These are phyloP conservation scores for Aegithalos caudatus DNA, from an alignment of 2,113 vertebrate species.

Conservation along the genomic window DNA sequence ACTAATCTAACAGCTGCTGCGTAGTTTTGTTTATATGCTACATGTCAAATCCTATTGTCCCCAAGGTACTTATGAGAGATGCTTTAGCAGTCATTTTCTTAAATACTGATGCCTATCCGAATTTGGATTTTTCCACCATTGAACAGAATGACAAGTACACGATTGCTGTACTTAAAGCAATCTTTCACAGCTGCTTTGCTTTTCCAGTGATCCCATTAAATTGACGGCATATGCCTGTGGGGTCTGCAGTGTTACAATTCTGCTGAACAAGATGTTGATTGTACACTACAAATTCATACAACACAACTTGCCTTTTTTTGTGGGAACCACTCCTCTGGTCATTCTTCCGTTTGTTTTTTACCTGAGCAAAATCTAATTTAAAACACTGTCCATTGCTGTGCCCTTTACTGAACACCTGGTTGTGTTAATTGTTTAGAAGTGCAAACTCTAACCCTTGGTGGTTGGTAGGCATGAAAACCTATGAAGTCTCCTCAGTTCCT, in stretches of 20 bases:
- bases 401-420: constrained; percentile 51
- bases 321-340: background rate
- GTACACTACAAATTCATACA: constrained; percentile 48
- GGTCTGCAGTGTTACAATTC: constrained; percentile 58
- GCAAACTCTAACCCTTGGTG: background rate
- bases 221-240: constrained; percentile 78
- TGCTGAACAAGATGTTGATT: constrained; percentile 70
- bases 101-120: constrained; percentile 86
- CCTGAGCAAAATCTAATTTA: constrained; percentile 42
- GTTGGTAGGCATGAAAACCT: constrained; percentile 53
- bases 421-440: constrained; percentile 65
- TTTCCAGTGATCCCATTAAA: constrained; percentile 81
- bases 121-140: constrained; percentile 78
- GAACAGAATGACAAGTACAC: constrained; percentile 88
- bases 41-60: constrained; percentile 76
- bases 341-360: constrained; percentile 10
- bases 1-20: constrained; percentile 77
- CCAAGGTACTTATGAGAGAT: constrained; percentile 75
- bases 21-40: constrained; percentile 76
- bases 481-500: constrained; percentile 55
- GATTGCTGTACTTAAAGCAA: constrained; percentile 87
- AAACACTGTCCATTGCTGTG: background rate
- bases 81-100: constrained; percentile 85
- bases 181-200: constrained; percentile 83
- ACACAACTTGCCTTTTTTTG: constrained; percentile 38